Evolutionary conservation across 1,140 invertebrate species (phyloP), one percentile per base, ranked within the genome.

Genomic region (Lutraria rhynchaena): DNA sequence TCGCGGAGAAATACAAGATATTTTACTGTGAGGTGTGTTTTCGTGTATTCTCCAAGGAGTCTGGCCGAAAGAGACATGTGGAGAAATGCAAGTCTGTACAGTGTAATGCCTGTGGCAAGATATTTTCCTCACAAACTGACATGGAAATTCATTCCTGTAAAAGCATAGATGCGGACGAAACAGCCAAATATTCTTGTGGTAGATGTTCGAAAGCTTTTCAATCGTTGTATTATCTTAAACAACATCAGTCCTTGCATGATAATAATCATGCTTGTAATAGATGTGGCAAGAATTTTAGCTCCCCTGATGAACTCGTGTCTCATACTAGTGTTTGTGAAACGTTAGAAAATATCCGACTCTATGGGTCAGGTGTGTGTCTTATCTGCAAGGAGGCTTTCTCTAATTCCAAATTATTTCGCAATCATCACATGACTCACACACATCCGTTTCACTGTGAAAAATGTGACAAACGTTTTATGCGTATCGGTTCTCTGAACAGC

Each of bases 371-470:
- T 11, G 73, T 81, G 27, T 91, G 90, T 82, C 81, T 83, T 17
- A 63, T 85, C 9, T 92, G 91, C 85, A 58, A 77, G 7, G 29
- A 81, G 9, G 53, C 58, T 15, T 92, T 91, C 77, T 83, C 53
- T 11, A 84, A 87, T n/a, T 77, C 76, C n/a, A 87, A 87, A 70
- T 76, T 60, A 1, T 91, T 88, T 71, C 81, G 89, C 29, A 85
- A 90, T 13, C 93, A 93, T 82, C 86, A 92, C 58, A 83, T 87
- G 44, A 81, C 84, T 3, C 93, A 93, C 78, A 91, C 92, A 17
- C 92, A 93, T 73, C 90, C 90, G 1, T 89, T 89, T 82, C 82
- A 88, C 22, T 93, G 93, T 86, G 85, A 90, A 24, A 85, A 83
- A 17, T 93, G 93, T 87, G 81, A 82, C 5, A 89, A 89, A 81